Evolutionary conservation across 2,888 invertebrate species (phyloP), one percentile per base, ranked within the genome.

Genomic region (Drosophila fungiperda): DNA sequence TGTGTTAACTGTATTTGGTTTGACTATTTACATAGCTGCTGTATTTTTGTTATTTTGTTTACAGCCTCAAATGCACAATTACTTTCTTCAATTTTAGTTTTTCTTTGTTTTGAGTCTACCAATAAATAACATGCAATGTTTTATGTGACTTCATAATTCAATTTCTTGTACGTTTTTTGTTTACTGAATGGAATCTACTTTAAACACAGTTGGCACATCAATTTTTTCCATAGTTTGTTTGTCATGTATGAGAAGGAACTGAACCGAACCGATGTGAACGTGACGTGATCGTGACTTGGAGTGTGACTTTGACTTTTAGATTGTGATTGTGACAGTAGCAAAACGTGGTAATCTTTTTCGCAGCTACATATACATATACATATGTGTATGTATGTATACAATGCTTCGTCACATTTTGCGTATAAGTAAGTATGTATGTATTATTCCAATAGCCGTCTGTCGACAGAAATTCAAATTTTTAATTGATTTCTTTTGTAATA

Each of bases 161-260:
- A 74, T 85, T 78, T 60, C 73, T 61, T 73, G 61, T 78, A 78
- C 72, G 75, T 73, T 66, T 72, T 68, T 45, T 66, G 57, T 69
- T 65, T 69, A 55, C 40, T 68, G 33, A 63, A 59, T 78, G 49
- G 61, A 65, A 61, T 66, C 62, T 78, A 86, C 74, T 87, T 78
- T 78, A 75, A 82, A 89, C 80, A 86, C 82, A 87, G 87, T 90
- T 91, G 91, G 91, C 86, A 91, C 91, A 80, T 65, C 75, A 71
- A 74, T 61, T 66, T 72, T 73, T 79, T 73, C 61, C 67, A 75
- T 67, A 68, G 69, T 74, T 82, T 65, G 38, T 67, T 60, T 57
- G 59, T 66, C 53, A 33, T 35, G 67, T 70, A 65, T 68, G 65
- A 72, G 58, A 82, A 83, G 83, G 83, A 88, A 86, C 83, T 86